Conservation (phyloP, 37 sponge, comb jelly and placozoan species). For the Cliona cf. orientalis region DNA sequence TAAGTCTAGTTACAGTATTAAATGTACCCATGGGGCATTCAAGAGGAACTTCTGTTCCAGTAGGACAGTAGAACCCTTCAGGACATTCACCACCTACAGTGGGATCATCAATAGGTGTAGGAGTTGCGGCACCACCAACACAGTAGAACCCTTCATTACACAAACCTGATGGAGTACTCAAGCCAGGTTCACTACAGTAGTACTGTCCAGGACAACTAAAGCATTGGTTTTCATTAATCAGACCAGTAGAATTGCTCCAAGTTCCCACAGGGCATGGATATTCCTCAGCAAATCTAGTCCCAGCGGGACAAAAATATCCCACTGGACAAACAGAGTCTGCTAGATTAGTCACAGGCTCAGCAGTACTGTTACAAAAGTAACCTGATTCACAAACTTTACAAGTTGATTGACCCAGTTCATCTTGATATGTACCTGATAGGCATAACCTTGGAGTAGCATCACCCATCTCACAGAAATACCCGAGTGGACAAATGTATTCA, state of each 20-base stretch:
- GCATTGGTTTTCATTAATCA: not conserved
- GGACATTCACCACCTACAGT: not conserved
- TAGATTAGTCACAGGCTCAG: too few species aligned
- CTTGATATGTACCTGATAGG: not conserved
- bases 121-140: not conserved
- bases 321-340: not conserved
- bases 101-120: not conserved
- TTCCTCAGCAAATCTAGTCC: not conserved
- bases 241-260: not conserved
- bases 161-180: not conserved
- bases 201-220: not conserved
- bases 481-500: not conserved
- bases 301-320: not conserved
- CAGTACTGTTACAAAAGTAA: not conserved
- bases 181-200: not conserved
- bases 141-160: conserved; percentile 2
- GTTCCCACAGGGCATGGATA: not conserved
- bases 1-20: not conserved
- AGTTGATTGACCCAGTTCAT: not conserved
- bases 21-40: conserved; percentile 1
- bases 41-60: not conserved
- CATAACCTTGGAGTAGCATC: not conserved
- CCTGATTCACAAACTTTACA: not conserved
- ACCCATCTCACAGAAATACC: not conserved
- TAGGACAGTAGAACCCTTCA: not conserved